Conservation (phyloP, 2,113 vertebrate genomes). For the Tiliqua scincoides region DNA sequence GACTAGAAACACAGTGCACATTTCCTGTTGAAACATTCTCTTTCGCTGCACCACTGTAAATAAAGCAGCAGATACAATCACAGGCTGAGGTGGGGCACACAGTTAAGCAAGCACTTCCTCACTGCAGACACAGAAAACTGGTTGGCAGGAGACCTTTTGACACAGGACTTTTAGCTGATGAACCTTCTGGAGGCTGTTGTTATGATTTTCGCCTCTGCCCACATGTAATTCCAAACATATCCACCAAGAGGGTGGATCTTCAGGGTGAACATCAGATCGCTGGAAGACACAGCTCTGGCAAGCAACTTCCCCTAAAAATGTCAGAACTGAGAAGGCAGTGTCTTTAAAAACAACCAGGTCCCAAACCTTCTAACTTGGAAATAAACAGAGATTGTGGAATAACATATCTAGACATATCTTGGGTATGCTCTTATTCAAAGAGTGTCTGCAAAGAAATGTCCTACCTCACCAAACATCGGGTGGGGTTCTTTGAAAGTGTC, state of each 20-base stretch:
- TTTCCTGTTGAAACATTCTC: not conserved
- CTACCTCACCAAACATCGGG: no score
- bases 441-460: not conserved
- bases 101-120: not conserved
- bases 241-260: not conserved
- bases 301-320: not conserved
- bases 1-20: not conserved
- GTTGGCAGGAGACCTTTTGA: not conserved
- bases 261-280: no score
- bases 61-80: not conserved
- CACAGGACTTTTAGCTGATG: not conserved
- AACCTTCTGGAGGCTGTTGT: not conserved
- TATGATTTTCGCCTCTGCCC: not conserved
- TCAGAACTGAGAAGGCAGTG: not conserved
- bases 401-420: not conserved
- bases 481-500: no score
- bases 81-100: not conserved
- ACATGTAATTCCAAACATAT: constrained; percentile 1
- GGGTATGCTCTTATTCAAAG: not conserved
- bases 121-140: not conserved
- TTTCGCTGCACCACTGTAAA: not conserved
- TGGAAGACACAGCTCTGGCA: not conserved
- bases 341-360: not conserved
- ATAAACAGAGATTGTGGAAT: not conserved
- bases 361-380: not conserved